These are phyloP conservation scores for Dermochelys coriacea DNA, from an alignment of 2,797 vertebrate genomes.

Conservation along the genomic window DNA sequence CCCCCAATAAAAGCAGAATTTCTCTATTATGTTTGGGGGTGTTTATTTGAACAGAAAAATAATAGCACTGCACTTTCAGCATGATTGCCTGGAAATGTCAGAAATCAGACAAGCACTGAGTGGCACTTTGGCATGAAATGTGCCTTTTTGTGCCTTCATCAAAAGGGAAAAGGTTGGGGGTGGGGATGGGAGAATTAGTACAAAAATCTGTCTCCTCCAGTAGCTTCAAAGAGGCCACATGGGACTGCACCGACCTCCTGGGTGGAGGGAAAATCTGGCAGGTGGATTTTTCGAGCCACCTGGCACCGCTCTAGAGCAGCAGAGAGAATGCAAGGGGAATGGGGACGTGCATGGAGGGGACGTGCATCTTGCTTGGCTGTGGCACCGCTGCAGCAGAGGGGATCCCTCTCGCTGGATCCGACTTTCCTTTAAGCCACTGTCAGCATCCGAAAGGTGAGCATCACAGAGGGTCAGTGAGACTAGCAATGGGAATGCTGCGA, in stretches of 20 bases:
- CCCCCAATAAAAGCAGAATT: constrained; percentile 31
- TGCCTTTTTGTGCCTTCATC: fast-evolving
- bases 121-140: fast-evolving
- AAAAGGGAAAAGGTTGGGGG: fast-evolving
- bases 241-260: not conserved
- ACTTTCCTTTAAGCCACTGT: not conserved
- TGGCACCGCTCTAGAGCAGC: not conserved
- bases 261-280: not conserved
- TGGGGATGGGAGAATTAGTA: fast-evolving
- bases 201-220: not conserved
- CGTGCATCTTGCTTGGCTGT: not conserved
- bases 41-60: constrained; percentile 66
- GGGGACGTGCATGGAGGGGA: not conserved
- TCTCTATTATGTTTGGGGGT: constrained; percentile 51
- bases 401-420: not conserved
- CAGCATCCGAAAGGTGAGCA: not conserved
- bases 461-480: not conserved
- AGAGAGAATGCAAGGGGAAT: not conserved
- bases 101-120: fast-evolving
- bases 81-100: constrained; percentile 23
- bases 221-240: not conserved
- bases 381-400: not conserved
- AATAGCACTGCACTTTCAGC: constrained; percentile 18
- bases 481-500: not conserved
- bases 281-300: not conserved